Evolutionary conservation across 2,113 vertebrate genomes (phyloP), one percentile per base, ranked within the genome.

Genomic region (Lophotis ruficrista): DNA sequence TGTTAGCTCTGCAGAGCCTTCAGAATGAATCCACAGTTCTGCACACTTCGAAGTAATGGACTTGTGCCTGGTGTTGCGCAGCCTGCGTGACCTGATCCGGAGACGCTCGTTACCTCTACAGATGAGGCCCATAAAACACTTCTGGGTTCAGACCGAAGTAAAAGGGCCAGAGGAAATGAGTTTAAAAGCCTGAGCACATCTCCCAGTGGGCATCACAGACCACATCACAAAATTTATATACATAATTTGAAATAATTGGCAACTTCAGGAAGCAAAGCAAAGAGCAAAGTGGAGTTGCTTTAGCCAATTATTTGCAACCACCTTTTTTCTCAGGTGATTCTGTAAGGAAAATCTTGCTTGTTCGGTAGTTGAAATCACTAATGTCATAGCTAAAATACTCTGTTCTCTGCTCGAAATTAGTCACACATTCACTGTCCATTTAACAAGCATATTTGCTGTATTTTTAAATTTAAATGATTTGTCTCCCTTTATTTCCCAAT

Each of bases 391-490:
- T 69, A 57, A 96, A 83, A 38, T 57, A 28, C 18, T 57, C 56
- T 54, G 16, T 62, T 88, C 25, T 66, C 72, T 76, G 30, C 54
- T 84, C 58, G 68, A 70, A 87, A 84, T 84, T 69, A 61, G 58
- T 72, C 61, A 47, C 65, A 41, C 24, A 28, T 75, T 93, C 5
- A 4, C 25, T 80, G 10, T 41, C 91, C 92, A 82, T 87, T 94
- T 93, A 93, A 84, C 61, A 91, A 65, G 50, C 57, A 53, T 54
- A 53, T 92, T 94, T 71, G 18, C 54, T 35, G 11, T 54, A 72
- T 93, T 94, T 96, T 94, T 33, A 80, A 91, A 92, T 94, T 83
- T 87, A 87, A 95, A 85, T 94, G 0, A 57, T 90, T 95, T 89
- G 50, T 92, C 77, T 96, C 62, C 65, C 28, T 89, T 76, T 96